These are phyloP conservation scores for Montipora capitata DNA, from an alignment of 92 coral and sea anemone genomes.

Conservation along the genomic window DNA sequence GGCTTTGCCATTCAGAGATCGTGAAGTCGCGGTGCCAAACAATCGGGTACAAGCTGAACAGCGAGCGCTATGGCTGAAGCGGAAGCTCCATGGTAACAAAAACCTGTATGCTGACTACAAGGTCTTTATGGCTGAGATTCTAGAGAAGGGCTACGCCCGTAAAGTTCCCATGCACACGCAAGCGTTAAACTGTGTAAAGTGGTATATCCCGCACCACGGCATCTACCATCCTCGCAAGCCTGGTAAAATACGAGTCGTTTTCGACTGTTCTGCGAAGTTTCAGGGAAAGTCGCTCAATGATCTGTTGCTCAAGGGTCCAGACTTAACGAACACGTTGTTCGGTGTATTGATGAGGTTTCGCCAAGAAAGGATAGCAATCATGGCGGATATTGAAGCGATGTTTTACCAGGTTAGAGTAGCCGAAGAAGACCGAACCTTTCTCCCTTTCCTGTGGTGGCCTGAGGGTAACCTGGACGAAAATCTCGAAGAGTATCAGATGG, in stretches of 20 bases:
- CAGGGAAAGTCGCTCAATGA: constrained; percentile 14
- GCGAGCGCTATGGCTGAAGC: no score
- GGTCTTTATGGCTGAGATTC: no score
- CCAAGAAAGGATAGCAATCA: constrained; percentile 6
- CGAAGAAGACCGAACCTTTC: not conserved
- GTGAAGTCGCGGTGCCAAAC: no score
- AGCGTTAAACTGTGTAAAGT: no score
- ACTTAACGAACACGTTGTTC: constrained; percentile 10
- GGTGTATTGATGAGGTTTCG: constrained; percentile 23
- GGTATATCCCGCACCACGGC: constrained; percentile 27
- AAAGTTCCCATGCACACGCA: no score
- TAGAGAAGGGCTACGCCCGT: no score
- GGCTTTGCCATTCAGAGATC: no score
- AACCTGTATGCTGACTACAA: no score
- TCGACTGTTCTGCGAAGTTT: constrained; percentile 7
- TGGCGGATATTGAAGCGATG: constrained; percentile 36
- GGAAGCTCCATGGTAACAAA: no score
- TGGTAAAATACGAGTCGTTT: not conserved
- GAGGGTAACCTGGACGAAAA: constrained; percentile 8
- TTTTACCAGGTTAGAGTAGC: constrained; percentile 41
- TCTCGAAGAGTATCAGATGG: constrained; percentile 23
- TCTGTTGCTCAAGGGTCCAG: constrained; percentile 26
- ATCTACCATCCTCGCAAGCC: constrained; percentile 24
- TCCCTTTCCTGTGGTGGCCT: constrained; percentile 37
- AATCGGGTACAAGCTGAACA: no score